Base-by-base conservation (phyloP, 2,113 vertebrate species). In the Ancistrus triradiatus region DNA sequence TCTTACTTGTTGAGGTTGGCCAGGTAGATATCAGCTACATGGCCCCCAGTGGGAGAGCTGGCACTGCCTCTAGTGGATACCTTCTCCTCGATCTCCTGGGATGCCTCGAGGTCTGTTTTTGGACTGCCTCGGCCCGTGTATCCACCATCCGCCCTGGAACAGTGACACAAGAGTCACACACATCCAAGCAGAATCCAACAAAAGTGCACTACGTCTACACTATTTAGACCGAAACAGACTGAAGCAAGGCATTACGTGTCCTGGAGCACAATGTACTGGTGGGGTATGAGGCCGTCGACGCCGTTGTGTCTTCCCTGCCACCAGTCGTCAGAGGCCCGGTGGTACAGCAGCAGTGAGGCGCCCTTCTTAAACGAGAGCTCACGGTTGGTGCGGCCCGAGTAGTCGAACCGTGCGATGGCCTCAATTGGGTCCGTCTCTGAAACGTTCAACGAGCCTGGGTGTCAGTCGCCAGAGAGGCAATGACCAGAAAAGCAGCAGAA, bases 1-100 rank as follows among this genome's bases (percentile, higher is more conserved):
- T 82, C 91, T 78, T 89, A 98, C 96, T 97, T 98, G 91, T 96
- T 97, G 68, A 98, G 92, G 87, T 98, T 98, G 67, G 96, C 96
- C 74, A 98, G 89, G 84, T 98, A 98, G 83, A 98, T 92, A 48
- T 98, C 96, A 4, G 96, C 96, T 68, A 98, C 96, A 63, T 98
- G 96, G 50, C 93, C 90, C 72, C 94, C 96, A 6, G 87, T 93
- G 1, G 95, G 93, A 63, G 95, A 97, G 69, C 91, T 90, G 74
- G 93, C 90, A 25, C 88, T 94, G 63, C 89, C 88, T 84, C 95
- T 81, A 18, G 93, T 90, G 18, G 92, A 92, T 85, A 98, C 90
- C 40, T 94, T 94, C 66, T 97, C 95, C 78, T 81, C 70, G 3
- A 55, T 53, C 74, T 94, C 91, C 19, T 85, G 86, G 25, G 86